A percentile compares a stretch with the other conserved stretches of the same genome.
Evolutionary conservation across 2,113 vertebrate genomes (phyloP).

Genomic region (Apeltes quadracus): DNA sequence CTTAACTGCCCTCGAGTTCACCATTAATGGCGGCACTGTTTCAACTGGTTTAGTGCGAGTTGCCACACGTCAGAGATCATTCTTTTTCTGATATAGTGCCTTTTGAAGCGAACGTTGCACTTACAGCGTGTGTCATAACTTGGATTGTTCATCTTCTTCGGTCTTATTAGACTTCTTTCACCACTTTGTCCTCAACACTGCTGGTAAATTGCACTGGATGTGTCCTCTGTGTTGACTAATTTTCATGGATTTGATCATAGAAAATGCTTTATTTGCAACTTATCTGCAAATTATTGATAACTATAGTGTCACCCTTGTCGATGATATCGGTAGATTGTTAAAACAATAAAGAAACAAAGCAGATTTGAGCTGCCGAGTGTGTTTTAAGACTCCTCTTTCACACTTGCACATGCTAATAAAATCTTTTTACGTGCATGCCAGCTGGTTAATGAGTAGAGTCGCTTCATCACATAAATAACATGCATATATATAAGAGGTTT

Average conservation of each 20-base stretch:
- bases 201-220: constrained; percentile 29
- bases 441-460: background rate
- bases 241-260: constrained; percentile 47
- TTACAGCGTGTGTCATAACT: constrained; percentile 9
- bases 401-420: background rate
- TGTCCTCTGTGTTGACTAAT: constrained; percentile 32
- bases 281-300: constrained; percentile 37
- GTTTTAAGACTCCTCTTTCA: constrained; percentile 2
- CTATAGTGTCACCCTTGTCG: constrained; percentile 37
- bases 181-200: constrained; percentile 12
- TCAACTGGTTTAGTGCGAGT: background rate
- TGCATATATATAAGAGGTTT: background rate
- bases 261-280: constrained; percentile 49
- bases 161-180: constrained; percentile 30
- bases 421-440: too few relatives aligned
- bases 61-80: constrained; percentile 9
- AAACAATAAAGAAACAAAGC: constrained; percentile 36
- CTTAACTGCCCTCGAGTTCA: background rate
- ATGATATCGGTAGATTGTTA: constrained; percentile 39
- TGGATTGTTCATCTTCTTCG: constrained; percentile 17
- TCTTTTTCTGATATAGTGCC: constrained; percentile 58
- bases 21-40: constrained; percentile 8
- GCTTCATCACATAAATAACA: background rate
- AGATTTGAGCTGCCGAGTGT: background rate
- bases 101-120: constrained; percentile 47